phyloP scores from a whole-genome alignment of 2,797 vertebrate species.

The Sebastes melanostomus region DNA sequence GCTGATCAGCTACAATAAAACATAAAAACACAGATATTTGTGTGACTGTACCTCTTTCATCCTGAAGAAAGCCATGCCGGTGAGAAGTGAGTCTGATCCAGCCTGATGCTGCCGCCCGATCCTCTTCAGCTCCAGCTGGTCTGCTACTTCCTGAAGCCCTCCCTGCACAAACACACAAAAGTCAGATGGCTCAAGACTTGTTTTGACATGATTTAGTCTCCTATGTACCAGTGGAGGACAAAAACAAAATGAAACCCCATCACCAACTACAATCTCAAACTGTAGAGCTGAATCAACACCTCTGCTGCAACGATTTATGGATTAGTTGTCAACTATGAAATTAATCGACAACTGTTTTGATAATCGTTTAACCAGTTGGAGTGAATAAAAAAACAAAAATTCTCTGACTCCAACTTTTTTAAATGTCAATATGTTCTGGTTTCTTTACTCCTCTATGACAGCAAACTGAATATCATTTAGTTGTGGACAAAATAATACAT shows the following conservation, averaged over 20 bases:
- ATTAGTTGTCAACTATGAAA: too few species aligned
- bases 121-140: slow-evolving; percentile 96
- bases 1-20: neutral
- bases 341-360: too few species aligned
- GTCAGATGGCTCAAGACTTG: neutral
- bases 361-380: too few species aligned
- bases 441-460: neutral
- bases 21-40: neutral
- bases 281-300: neutral
- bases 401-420: too few species aligned
- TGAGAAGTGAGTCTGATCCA: slow-evolving; percentile 96
- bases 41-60: slow-evolving; percentile 93
- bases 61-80: slow-evolving; percentile 98
- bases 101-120: slow-evolving; percentile 99
- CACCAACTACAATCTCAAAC: neutral
- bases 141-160: slow-evolving; percentile 97
- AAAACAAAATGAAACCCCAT: neutral
- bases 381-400: too few species aligned
- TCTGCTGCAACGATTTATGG: too few species aligned
- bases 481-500: too few species aligned
- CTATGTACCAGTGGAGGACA: neutral
- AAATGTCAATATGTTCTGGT: too few species aligned
- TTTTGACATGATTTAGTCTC: neutral
- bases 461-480: too few species aligned
- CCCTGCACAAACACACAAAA: slow-evolving; percentile 79